A percentile compares a stretch with the other conserved stretches of the same genome.
These are phyloP conservation scores for Leucoptera coffeella DNA, from an alignment of 2,888 invertebrate genomes.

Conservation along the genomic window DNA sequence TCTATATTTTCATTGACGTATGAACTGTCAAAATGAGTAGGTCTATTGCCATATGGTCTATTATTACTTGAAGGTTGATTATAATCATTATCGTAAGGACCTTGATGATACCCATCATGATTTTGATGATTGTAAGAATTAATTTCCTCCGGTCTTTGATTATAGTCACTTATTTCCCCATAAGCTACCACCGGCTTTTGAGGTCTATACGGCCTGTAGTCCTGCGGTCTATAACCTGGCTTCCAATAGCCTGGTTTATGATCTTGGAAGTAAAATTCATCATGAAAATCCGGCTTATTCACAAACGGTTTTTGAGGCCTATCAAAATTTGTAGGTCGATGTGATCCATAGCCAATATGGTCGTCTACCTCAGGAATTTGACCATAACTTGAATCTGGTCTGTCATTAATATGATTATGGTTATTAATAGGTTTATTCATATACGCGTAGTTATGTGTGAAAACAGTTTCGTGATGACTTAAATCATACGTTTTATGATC, in stretches of 20 bases:
- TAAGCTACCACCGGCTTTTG: background rate
- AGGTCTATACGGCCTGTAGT: background rate
- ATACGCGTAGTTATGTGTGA: no score
- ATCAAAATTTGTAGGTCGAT: constrained; percentile 22
- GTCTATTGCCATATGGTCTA: no score
- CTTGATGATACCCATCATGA: no score
- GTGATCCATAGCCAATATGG: constrained; percentile 27
- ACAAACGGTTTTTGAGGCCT: constrained; percentile 8
- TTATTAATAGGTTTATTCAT: no score
- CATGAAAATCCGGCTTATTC: constrained; percentile 14
- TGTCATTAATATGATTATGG: constrained; percentile 12
- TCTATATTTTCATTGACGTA: no score
- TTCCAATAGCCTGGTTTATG: constrained; percentile 11
- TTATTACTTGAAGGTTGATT: no score
- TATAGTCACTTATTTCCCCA: no score
- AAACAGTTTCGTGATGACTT: constrained; percentile 12
- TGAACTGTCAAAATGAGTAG: no score
- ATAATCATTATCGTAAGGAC: no score
- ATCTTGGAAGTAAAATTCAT: constrained; percentile 22
- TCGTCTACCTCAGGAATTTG: constrained; percentile 19
- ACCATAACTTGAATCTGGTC: constrained; percentile 25
- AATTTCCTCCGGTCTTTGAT: no score
- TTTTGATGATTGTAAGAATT: no score
- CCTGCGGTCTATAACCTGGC: no score
- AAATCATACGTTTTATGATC: constrained; percentile 13